Evolutionary conservation across 2,797 vertebrate genomes (phyloP).

Genomic region (Phylloscopus collybita): DNA sequence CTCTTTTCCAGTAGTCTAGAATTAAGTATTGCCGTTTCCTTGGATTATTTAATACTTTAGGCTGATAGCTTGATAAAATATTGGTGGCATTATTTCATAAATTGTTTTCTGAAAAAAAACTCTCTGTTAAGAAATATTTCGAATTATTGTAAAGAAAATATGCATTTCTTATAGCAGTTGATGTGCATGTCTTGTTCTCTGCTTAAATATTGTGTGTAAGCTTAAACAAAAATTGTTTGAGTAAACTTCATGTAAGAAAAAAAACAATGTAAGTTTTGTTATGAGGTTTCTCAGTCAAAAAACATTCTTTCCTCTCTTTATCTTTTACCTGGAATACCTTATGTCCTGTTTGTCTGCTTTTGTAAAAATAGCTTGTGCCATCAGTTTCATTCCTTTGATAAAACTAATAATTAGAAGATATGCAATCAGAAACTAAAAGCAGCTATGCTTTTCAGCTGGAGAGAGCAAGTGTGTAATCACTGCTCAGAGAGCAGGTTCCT

Average conservation of each 20-base stretch:
- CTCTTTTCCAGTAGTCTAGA: neutral
- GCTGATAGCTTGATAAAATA: conserved; percentile 7
- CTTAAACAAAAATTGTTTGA: neutral
- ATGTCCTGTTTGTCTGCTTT: neutral
- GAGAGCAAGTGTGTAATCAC: neutral
- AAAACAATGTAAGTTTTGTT: neutral
- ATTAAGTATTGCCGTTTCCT: neutral
- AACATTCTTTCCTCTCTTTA: neutral
- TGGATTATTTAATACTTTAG: neutral
- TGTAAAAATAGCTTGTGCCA: conserved; percentile 16
- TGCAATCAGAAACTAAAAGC: neutral
- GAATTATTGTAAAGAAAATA: neutral
- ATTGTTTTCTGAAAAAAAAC: neutral
- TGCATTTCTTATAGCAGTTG: neutral
- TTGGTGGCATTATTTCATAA: neutral
- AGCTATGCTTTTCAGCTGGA: neutral
- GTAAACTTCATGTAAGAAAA: neutral
- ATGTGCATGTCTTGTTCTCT: neutral
- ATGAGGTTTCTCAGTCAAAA: neutral
- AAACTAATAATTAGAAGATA: conserved; percentile 17
- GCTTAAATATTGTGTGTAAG: neutral
- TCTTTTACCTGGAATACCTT: neutral
- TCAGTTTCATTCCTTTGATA: conserved; percentile 26
- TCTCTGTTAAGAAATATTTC: neutral
- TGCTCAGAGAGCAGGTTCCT: neutral